Conservation (phyloP, 1,140 invertebrate species). For the Drosophila eugracilis region DNA sequence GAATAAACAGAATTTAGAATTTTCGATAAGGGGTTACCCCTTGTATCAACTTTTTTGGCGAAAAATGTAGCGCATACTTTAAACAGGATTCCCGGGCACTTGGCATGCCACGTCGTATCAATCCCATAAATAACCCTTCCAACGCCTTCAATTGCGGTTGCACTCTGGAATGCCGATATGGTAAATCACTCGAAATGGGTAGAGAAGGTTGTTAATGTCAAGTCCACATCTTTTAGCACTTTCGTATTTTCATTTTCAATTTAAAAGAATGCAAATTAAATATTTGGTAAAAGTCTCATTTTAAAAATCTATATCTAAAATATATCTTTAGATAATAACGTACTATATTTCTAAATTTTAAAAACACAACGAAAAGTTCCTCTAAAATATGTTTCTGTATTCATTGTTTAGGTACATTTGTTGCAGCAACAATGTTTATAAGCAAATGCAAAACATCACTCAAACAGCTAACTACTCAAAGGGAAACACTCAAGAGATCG, state of each 20-base stretch:
- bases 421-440: conserved; percentile 47
- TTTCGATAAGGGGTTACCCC: too few relatives aligned
- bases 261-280: neutral
- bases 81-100: neutral
- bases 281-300: neutral
- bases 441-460: conserved; percentile 1
- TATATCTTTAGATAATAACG: too few relatives aligned
- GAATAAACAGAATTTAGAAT: too few relatives aligned
- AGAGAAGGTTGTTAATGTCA: neutral
- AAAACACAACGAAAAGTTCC: too few relatives aligned
- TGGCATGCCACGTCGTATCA: conserved; percentile 13
- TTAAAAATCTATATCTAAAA: neutral
- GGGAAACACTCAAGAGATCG: conserved; percentile 37
- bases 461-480: conserved; percentile 30
- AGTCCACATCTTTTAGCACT: neutral
- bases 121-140: conserved; percentile 50
- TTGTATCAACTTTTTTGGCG: too few relatives aligned
- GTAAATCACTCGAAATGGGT: conserved; percentile 7
- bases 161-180: conserved; percentile 41
- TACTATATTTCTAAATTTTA: too few relatives aligned
- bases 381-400: too few relatives aligned
- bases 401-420: conserved; percentile 3
- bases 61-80: conserved; percentile 8
- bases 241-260: neutral
- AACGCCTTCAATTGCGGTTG: conserved; percentile 22